These are phyloP conservation scores for Aethes cnicana DNA, from an alignment of 2,888 invertebrate genomes.

Conservation along the genomic window DNA sequence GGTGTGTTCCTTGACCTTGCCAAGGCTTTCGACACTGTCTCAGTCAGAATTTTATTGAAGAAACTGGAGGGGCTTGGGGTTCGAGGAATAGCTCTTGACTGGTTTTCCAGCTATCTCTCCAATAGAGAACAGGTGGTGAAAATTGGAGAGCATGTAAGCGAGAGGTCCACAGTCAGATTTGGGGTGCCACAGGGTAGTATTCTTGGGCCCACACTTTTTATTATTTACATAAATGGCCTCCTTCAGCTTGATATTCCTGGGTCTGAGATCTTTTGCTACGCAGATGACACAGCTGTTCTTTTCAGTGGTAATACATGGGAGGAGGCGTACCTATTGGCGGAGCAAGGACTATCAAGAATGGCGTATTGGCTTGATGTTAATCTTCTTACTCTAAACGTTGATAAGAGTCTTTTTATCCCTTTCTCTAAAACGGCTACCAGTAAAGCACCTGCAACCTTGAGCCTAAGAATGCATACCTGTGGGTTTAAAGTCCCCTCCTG, in stretches of 20 bases:
- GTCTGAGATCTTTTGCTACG: not conserved
- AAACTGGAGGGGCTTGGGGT: not conserved
- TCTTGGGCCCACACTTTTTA: conserved; percentile 5
- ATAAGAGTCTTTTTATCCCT: too few species aligned
- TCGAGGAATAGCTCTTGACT: not conserved
- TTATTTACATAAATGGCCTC: not conserved
- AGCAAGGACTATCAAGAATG: too few species aligned
- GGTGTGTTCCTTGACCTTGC: conserved; percentile 26
- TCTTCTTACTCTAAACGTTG: too few species aligned
- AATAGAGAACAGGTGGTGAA: not conserved
- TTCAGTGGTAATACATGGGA: too few species aligned
- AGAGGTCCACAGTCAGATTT: not conserved
- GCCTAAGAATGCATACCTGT: too few species aligned
- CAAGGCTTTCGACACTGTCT: too few species aligned
- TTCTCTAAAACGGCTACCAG: too few species aligned
- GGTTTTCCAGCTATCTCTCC: not conserved
- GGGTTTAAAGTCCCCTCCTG: too few species aligned
- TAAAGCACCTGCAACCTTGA: too few species aligned
- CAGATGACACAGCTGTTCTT: not conserved
- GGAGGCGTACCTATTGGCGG: too few species aligned
- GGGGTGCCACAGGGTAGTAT: conserved; percentile 7
- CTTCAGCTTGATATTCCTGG: not conserved
- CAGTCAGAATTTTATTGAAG: not conserved
- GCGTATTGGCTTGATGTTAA: too few species aligned
- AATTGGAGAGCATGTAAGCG: not conserved